Conservation (phyloP, 1,140 invertebrate genomes). For the Aphis craccivora region DNA sequence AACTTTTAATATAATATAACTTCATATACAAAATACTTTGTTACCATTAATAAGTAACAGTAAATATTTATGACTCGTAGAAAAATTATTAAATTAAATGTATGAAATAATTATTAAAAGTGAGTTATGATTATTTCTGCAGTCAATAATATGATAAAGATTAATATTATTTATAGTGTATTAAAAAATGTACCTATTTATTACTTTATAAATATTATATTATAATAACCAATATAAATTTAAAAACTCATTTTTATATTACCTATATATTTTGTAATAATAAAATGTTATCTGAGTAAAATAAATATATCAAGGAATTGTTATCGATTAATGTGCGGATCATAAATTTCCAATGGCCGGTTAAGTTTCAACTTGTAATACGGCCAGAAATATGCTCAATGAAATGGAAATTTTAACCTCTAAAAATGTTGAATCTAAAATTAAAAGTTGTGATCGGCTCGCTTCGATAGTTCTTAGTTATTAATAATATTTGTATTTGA, state of each 20-base stretch:
- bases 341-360: conserved; percentile 24
- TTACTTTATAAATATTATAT: background rate
- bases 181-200: background rate
- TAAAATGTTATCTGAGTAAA: conserved; percentile 14
- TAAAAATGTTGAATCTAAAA: conserved; percentile 28
- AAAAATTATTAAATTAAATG: background rate
- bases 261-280: background rate
- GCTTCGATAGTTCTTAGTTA: background rate
- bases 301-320: background rate
- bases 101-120: background rate
- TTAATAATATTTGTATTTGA: background rate
- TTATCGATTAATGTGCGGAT: conserved; percentile 33
- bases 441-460: background rate
- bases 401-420: conserved; percentile 32
- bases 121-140: background rate
- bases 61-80: too few relatives aligned
- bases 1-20: background rate
- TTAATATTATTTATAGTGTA: background rate
- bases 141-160: background rate
- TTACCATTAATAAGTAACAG: too few relatives aligned
- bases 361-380: conserved; percentile 47
- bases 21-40: background rate
- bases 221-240: background rate
- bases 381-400: conserved; percentile 49
- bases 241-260: background rate